These are phyloP conservation scores for Halisarca cf. caerulea DNA, from an alignment of 37 sponge, comb jelly and placozoan genomes.

Conservation along the genomic window DNA sequence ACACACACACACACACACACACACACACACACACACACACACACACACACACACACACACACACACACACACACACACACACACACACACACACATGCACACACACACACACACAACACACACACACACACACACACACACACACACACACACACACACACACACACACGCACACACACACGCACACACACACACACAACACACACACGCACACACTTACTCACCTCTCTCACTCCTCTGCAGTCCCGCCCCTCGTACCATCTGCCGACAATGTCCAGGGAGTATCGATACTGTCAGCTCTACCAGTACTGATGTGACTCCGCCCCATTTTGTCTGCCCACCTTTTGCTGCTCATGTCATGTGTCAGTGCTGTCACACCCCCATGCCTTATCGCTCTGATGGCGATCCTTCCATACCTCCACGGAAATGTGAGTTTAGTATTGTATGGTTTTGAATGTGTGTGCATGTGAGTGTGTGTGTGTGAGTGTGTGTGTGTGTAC, in stretches of 20 bases:
- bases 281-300: constrained; percentile 11
- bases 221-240: background rate
- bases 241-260: constrained; percentile 17
- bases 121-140: no score
- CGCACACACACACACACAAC: background rate
- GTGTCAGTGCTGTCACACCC: constrained; percentile 82
- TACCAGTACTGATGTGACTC: constrained; percentile 10
- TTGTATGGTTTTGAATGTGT: background rate
- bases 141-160: background rate
- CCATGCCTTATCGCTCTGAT: constrained; percentile 87
- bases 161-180: background rate
- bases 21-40: no score
- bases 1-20: no score
- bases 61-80: no score
- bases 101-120: background rate
- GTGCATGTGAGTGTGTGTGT: background rate
- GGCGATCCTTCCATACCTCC: constrained; percentile 42
- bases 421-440: constrained; percentile 68
- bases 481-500: background rate
- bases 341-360: constrained; percentile 57
- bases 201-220: background rate
- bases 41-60: no score
- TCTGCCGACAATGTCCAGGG: constrained; percentile 86
- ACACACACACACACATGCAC: no score
- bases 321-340: constrained; percentile 64